Percentiles rank a stretch among this genome's conserved stretches.
Conservation (phyloP, 2,888 invertebrate genomes). For the Himalopsyche anomala region DNA sequence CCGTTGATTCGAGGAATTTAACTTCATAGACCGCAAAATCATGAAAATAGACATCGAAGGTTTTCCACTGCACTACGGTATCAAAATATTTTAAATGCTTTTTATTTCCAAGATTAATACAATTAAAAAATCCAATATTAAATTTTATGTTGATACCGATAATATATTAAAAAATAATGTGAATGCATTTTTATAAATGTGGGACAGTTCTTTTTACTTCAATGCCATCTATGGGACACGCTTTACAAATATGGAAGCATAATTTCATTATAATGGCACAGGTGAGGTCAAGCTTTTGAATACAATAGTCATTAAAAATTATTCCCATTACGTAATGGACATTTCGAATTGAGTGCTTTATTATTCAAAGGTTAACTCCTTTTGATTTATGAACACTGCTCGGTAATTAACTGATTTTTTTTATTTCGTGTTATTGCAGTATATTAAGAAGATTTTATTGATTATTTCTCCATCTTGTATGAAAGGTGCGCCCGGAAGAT, state of each 20-base stretch:
- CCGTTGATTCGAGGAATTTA: too few species aligned
- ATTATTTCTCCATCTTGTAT: conserved; percentile 3
- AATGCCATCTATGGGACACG: conserved; percentile 48
- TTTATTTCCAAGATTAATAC: too few species aligned
- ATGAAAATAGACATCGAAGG: too few species aligned
- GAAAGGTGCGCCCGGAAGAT: conserved; percentile 30
- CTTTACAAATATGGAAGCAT: conserved; percentile 56
- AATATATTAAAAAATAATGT: neutral
- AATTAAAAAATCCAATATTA: too few species aligned
- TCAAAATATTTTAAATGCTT: too few species aligned
- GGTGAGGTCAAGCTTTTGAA: conserved; percentile 48
- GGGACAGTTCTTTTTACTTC: conserved; percentile 57
- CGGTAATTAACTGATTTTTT: conserved; percentile 24
- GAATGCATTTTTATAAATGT: conserved; percentile 31
- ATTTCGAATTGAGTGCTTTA: conserved; percentile 22
- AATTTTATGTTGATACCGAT: too few species aligned
- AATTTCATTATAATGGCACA: conserved; percentile 61
- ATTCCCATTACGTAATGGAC: conserved; percentile 6
- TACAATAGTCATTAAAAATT: conserved; percentile 26
- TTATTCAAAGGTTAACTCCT: conserved; percentile 34
- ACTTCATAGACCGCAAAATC: too few species aligned
- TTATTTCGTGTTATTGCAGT: conserved; percentile 19
- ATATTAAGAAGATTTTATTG: conserved; percentile 8
- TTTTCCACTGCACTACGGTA: too few species aligned
- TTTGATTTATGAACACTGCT: conserved; percentile 7